phyloP scores from a whole-genome alignment of 2,888 invertebrate species.

The Lochmaea crataegi region DNA sequence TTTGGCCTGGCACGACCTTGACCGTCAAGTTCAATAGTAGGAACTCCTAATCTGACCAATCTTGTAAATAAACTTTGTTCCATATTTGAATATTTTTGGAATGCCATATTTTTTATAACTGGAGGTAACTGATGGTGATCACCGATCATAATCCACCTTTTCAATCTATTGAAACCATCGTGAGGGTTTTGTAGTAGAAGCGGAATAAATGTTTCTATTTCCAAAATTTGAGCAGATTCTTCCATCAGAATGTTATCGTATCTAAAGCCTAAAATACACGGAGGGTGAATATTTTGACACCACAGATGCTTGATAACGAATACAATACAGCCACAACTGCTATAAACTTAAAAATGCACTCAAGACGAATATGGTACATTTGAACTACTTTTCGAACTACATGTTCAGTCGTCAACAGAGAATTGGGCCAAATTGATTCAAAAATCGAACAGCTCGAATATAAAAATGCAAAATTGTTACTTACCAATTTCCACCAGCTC shows the following conservation, averaged over 20 bases:
- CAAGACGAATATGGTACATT: no score
- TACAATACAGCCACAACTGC: no score
- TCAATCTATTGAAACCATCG: constrained; percentile 94
- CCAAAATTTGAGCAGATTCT: constrained; percentile 98
- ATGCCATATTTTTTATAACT: constrained; percentile 99
- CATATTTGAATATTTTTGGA: constrained; percentile 99
- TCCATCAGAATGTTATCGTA: constrained; percentile 99
- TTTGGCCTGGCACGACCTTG: constrained; percentile 94
- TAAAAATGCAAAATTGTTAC: constrained; percentile 43
- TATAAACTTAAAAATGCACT: no score
- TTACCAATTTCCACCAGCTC: constrained; percentile 93
- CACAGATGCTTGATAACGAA: no score
- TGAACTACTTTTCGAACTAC: no score
- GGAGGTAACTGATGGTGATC: constrained; percentile 99
- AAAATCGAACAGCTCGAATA: not conserved
- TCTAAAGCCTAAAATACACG: constrained; percentile 76
- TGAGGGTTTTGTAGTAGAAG: constrained; percentile 97
- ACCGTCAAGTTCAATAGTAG: constrained; percentile 96
- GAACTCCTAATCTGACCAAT: constrained; percentile 95
- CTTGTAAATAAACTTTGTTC: constrained; percentile 98
- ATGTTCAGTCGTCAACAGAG: no score
- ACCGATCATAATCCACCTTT: constrained; percentile 99
- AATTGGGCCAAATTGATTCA: no score
- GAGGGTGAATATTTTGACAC: not conserved
- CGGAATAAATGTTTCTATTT: constrained; percentile 99